Conservation (phyloP, 2,797 vertebrate genomes). For the Lithobates sylvaticus region DNA sequence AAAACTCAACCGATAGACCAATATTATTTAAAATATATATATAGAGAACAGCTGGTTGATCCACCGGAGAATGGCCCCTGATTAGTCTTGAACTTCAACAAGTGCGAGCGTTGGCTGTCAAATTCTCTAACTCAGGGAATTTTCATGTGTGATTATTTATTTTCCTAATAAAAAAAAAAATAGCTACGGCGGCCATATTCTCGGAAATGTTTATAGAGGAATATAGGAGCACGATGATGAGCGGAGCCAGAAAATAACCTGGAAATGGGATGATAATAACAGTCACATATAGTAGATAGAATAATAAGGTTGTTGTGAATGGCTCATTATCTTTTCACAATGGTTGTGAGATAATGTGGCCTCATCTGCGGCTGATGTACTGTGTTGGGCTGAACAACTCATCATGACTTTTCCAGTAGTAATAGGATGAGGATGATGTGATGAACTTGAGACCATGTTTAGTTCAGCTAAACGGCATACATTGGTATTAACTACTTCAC, state of each 20-base stretch:
- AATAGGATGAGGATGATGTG: conserved; percentile 6
- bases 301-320: conserved; percentile 24
- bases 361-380: conserved; percentile 31
- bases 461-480: not conserved
- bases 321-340: conserved; percentile 46
- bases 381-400: conserved; percentile 7
- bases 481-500: not conserved
- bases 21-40: not conserved
- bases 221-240: conserved; percentile 24
- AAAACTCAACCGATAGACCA: not conserved
- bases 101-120: not conserved
- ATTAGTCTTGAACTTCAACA: conserved; percentile 5
- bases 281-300: conserved; percentile 7
- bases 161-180: conserved; percentile 20
- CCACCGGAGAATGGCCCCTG: not conserved
- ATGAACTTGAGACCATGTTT: not conserved
- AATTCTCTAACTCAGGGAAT: not conserved
- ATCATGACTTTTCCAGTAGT: conserved; percentile 26
- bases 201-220: conserved; percentile 22
- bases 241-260: conserved; percentile 29
- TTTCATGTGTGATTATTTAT: conserved; percentile 26
- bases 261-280: conserved; percentile 26
- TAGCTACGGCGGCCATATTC: conserved; percentile 5
- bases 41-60: not conserved
- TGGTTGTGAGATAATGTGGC: conserved; percentile 30